Base-by-base conservation (phyloP, 2,113 vertebrate genomes). In the Halichoeres trimaculatus region DNA sequence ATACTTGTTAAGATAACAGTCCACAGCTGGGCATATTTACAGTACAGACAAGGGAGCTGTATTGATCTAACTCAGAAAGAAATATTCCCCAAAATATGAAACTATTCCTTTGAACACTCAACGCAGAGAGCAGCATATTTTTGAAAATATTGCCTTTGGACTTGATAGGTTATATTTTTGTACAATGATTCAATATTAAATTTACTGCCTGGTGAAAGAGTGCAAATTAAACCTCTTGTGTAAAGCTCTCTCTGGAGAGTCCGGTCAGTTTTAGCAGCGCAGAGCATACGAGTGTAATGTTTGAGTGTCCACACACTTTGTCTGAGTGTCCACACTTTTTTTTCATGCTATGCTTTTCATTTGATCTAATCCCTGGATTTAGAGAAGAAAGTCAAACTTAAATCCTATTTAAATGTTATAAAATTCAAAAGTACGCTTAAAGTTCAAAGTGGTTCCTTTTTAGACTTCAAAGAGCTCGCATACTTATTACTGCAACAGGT, bases 401-500 rank as follows among this genome's bases (percentile, higher is more conserved):
- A 9, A 52, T 23, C 6, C 38, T 30, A 30, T 30, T 30, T 30
- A 30, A 30, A 40, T 40, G 12, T 40, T 40, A 11, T 40, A 20
- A 30, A 59, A 45, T 43, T 47, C 23, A 10, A 36, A 45, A 62
- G 19, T 47, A 2, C 45, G 16, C 26, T 38, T 58, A 55, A n/a
- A 36, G 59, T 54, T 50, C 8, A 35, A 10, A 35, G 30, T 14
- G 11, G n/a, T 55, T 40, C 2, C 1, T 26, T 40, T 64, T 43
- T 1, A 12, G 30, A 4, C 1, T 19, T 45, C 40, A 36, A 65
- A 36, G 48, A 51, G 50, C 26, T 63, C 14, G 22, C n/a, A 16
- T 38, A 47, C 53, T 34, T 22, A 41, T 50, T 52, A 68, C n/a
- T 1, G n/a, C 24, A 83, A 75, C 70, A 81, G 61, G 54, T 76